Conservation (phyloP, 2,888 invertebrate species). For the Augochlorella aurata region DNA sequence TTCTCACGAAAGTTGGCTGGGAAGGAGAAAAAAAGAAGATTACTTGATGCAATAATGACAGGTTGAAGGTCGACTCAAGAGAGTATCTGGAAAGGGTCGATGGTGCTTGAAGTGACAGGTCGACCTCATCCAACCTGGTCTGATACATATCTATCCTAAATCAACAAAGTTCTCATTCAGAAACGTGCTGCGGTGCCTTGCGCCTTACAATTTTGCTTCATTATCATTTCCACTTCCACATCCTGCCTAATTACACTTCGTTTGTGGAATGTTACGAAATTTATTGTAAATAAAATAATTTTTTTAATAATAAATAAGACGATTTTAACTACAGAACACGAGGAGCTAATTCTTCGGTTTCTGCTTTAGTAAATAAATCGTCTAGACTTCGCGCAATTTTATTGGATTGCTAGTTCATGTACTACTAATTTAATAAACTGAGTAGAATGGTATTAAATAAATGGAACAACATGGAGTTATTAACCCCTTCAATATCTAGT, state of each 20-base stretch:
- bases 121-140: slow-evolving; percentile 76
- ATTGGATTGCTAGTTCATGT: too few species aligned
- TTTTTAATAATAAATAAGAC: too few species aligned
- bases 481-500: too few species aligned
- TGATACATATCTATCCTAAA: slow-evolving; percentile 82
- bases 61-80: slow-evolving; percentile 73
- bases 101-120: slow-evolving; percentile 80
- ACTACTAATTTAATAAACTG: background rate
- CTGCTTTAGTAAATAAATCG: too few species aligned
- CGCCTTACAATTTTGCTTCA: slow-evolving; percentile 60
- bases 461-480: too few species aligned
- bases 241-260: slow-evolving; percentile 49
- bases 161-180: slow-evolving; percentile 75
- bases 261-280: background rate
- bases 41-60: slow-evolving; percentile 77
- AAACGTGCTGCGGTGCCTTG: slow-evolving; percentile 29
- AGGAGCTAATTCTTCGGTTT: too few species aligned
- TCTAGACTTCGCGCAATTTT: too few species aligned
- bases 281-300: background rate
- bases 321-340: too few species aligned
- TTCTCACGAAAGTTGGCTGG: slow-evolving; percentile 37
- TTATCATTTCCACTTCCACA: slow-evolving; percentile 73
- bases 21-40: slow-evolving; percentile 40
- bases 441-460: background rate
- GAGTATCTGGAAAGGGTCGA: slow-evolving; percentile 77